Conservation (phyloP, 2,113 vertebrate species). For the Penelope pileata region DNA sequence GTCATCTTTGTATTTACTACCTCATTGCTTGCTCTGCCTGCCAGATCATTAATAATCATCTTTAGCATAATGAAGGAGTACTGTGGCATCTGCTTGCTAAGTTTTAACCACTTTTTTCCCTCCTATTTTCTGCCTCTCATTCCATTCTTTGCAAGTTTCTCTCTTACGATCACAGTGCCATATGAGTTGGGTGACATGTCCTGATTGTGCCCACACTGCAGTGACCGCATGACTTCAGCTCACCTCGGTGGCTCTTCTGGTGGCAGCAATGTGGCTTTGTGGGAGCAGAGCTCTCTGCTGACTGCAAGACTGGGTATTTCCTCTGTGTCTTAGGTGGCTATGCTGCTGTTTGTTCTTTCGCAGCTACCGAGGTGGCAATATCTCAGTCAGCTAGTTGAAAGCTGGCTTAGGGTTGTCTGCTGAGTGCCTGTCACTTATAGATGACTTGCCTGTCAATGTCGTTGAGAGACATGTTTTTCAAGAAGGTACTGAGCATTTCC, state of each 20-base stretch:
- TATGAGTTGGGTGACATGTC: neutral
- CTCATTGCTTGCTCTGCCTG: constrained; percentile 8
- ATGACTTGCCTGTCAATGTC: neutral
- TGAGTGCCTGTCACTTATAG: neutral
- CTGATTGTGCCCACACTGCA: neutral
- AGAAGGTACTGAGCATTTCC: neutral
- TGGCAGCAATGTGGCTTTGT: rapidly evolving
- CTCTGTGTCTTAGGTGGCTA: neutral
- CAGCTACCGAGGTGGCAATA: rapidly evolving
- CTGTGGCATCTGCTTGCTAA: neutral
- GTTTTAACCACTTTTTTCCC: neutral
- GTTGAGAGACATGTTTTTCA: rapidly evolving
- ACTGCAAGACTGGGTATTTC: neutral
- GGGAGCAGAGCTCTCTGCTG: neutral
- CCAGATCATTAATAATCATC: constrained; percentile 10
- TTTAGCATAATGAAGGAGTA: neutral
- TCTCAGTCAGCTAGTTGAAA: neutral
- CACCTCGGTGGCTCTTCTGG: neutral
- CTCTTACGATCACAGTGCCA: neutral
- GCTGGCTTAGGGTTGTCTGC: neutral
- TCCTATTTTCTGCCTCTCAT: neutral
- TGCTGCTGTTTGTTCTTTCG: neutral
- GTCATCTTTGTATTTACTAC: neutral
- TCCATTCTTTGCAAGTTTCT: neutral
- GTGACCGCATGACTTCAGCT: neutral